Base-by-base conservation (phyloP, 2,113 vertebrate species). In the Gambusia affinis region DNA sequence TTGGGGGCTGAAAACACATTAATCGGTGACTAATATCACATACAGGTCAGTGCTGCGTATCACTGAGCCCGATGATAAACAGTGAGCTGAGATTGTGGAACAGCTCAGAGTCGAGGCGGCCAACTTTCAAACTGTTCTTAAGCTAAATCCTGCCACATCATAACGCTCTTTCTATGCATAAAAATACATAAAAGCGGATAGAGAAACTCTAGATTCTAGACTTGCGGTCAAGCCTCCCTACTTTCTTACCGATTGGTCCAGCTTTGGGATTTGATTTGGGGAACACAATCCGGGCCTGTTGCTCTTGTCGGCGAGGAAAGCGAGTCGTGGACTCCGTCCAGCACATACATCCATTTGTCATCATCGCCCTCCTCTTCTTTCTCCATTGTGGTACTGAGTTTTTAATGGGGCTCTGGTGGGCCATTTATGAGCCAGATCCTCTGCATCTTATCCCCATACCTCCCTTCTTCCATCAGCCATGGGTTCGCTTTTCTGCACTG, bases 291-390 rank as follows among this genome's bases (percentile, higher is more conserved):
- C 80, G 63, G 77, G 80, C 39, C 78, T 79, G 78, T 60, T 87
- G 80, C 83, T 87, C 62, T 82, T 66, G 80, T 81, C 82, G 83
- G 77, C 85, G 90, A 47, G 44, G 44, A 17, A 47, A 47, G 15
- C 44, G 44, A 15, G 15, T 47, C 85, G 84, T 93, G 91, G 89
- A 92, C 89, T 71, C 81, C 84, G 90, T 93, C 88, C 85, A 82
- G 84, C 69, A 73, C 86, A 92, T 88, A 86, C 78, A 86, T 88
- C 86, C 72, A 90, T 93, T 92, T 88, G 89, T 92, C 92, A 93
- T 93, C 84, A 86, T 90, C 91, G 70, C 80, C 72, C 85, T 86
- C 54, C 74, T 84, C 76, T 81, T 81, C 84, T 87, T 87, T 65
- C 81, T 65, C 67, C 74, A 81, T 86, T 84, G 87, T 86, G 82